phyloP scores from a whole-genome alignment of 2,797 vertebrate genomes.

The Lepilemur septentrionalis region DNA sequence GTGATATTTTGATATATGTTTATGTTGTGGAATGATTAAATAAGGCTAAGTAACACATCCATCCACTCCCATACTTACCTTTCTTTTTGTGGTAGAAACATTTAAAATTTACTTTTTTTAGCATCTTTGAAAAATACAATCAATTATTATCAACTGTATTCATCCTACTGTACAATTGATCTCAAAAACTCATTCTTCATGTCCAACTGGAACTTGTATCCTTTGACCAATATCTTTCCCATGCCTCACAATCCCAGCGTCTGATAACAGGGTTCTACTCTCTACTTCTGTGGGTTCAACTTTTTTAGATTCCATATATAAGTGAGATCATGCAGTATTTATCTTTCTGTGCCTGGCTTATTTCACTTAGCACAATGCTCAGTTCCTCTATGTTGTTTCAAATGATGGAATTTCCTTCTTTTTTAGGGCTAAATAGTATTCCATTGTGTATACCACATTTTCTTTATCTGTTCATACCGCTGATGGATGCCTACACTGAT shows the following conservation, averaged over 20 bases:
- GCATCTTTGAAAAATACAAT: not conserved
- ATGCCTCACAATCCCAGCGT: not conserved
- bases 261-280: not conserved
- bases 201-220: not conserved
- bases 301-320: not conserved
- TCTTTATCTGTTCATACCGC: not conserved
- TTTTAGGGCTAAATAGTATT: not conserved
- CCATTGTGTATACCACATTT: not conserved
- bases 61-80: not conserved
- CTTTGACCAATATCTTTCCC: not conserved
- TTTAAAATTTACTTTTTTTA: not conserved
- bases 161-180: not conserved
- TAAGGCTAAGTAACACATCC: not conserved
- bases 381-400: not conserved
- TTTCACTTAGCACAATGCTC: not conserved
- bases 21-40: no score
- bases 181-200: not conserved
- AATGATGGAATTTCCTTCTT: not conserved
- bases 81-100: not conserved
- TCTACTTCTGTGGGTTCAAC: not conserved
- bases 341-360: not conserved
- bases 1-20: not conserved
- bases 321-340: not conserved
- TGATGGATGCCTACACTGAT: no score
- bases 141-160: not conserved